These are phyloP conservation scores for Centrocercus urophasianus DNA, from an alignment of 2,113 vertebrate species.

Conservation along the genomic window DNA sequence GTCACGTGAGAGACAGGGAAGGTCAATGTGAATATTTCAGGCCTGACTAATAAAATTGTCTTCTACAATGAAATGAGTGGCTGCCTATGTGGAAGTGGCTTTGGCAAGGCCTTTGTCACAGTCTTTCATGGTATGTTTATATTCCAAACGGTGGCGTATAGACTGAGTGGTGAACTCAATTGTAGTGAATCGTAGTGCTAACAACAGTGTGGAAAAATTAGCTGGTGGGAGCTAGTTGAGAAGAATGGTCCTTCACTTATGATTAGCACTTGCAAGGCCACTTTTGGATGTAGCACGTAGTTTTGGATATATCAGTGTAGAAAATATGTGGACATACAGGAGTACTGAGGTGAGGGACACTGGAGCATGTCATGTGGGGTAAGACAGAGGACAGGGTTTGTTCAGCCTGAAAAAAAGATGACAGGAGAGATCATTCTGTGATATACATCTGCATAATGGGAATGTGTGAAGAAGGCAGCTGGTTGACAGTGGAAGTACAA, in stretches of 20 bases:
- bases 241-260: not conserved
- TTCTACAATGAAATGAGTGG: not conserved
- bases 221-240: no score
- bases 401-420: not conserved
- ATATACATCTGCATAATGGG: not conserved
- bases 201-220: not conserved
- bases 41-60: not conserved
- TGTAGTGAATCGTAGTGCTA: not conserved
- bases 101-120: not conserved
- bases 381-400: not conserved
- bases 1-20: not conserved
- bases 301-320: not conserved
- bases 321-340: not conserved
- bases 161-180: not conserved
- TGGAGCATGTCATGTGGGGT: not conserved
- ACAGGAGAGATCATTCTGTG: not conserved
- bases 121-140: not conserved
- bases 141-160: not conserved
- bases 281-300: not conserved
- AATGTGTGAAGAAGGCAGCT: not conserved
- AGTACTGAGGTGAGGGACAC: not conserved
- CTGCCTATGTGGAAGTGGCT: not conserved
- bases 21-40: not conserved
- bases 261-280: accelerated
- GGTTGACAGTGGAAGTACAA: not conserved